Percentiles rank a stretch among this genome's conserved stretches.
These are phyloP conservation scores for Sebastes fasciatus DNA, from an alignment of 2,113 vertebrate species.

Conservation along the genomic window DNA sequence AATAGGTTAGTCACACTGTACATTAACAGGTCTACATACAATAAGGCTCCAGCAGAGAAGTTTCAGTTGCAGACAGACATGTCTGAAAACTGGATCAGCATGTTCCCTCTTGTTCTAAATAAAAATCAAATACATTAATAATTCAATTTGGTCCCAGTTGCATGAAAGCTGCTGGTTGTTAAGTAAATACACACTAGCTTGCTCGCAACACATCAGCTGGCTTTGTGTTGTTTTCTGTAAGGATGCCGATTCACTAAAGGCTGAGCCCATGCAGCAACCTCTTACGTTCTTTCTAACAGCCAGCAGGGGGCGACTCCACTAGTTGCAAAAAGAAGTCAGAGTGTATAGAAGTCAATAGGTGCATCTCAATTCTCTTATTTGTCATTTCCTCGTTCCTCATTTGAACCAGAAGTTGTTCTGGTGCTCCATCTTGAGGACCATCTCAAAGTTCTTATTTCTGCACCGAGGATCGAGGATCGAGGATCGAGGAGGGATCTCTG, in stretches of 20 bases:
- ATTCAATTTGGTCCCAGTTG: conserved; percentile 43
- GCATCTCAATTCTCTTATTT: no score
- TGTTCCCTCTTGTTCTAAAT: conserved; percentile 43
- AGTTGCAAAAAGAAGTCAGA: no score
- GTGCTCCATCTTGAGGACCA: no score
- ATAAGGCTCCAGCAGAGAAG: conserved; percentile 1
- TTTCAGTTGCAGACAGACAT: conserved; percentile 14
- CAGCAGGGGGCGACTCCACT: no score
- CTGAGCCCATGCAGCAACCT: no score
- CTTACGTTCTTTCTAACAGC: no score
- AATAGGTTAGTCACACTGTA: not conserved
- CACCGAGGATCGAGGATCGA: no score
- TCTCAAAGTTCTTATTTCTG: no score
- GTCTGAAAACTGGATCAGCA: conserved; percentile 31
- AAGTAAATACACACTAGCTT: conserved; percentile 1
- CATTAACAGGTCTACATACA: conserved; percentile 3
- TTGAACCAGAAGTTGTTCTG: no score
- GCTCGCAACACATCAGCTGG: conserved; percentile 3
- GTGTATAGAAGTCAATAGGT: no score
- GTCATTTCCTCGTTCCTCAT: no score
- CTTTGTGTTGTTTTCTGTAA: conserved; percentile 5
- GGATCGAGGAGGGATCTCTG: no score
- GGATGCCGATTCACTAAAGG: conserved; percentile 2
- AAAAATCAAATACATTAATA: conserved; percentile 41
- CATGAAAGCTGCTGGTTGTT: conserved; percentile 18